These are phyloP conservation scores for Drosophila merina DNA, from an alignment of 2,888 invertebrate species.

Conservation along the genomic window DNA sequence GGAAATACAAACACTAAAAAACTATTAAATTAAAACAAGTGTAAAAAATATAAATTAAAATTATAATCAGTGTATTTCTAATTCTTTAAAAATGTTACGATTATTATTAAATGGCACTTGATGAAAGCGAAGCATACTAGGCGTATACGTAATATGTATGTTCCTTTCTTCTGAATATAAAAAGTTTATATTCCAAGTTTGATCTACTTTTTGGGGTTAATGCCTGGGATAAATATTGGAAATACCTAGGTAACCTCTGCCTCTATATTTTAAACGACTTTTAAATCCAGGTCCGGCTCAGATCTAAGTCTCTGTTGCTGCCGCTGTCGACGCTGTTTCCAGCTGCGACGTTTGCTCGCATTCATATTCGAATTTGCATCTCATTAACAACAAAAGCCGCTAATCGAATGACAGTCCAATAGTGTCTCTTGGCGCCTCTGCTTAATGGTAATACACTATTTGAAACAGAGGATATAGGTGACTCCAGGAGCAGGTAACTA, in stretches of 20 bases:
- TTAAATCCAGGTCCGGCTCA: conserved; percentile 18
- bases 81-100: too few relatives aligned
- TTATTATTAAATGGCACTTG: not conserved
- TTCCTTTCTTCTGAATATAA: not conserved
- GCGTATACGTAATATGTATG: not conserved
- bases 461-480: not conserved
- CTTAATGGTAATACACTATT: conserved; percentile 19
- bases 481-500: not conserved
- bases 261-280: not conserved
- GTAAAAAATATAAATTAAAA: too few relatives aligned
- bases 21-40: too few relatives aligned
- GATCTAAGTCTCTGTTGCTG: not conserved
- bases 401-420: conserved; percentile 39
- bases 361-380: conserved; percentile 61
- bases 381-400: conserved; percentile 76
- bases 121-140: not conserved
- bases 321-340: not conserved
- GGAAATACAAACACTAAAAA: too few relatives aligned
- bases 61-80: too few relatives aligned
- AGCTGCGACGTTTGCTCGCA: conserved; percentile 21
- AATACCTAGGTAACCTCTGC: not conserved
- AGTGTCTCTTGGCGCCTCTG: conserved; percentile 39
- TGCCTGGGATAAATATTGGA: not conserved
- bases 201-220: not conserved
- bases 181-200: not conserved